Conservation (phyloP, 2,113 vertebrate genomes). For the Phalacrocorax pelagicus region DNA sequence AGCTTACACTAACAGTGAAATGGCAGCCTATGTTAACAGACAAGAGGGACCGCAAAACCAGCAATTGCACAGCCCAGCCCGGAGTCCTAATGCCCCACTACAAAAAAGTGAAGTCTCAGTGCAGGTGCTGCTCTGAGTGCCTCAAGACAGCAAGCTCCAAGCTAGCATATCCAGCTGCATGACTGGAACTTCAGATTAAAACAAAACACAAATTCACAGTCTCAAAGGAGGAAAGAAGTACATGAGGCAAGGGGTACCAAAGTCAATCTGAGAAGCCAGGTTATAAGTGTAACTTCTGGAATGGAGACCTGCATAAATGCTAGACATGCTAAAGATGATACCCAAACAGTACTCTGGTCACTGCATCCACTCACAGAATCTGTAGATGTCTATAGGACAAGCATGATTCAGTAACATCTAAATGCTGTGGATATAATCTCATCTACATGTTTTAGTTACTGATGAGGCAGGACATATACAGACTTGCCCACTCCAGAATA, state of each 20-base stretch:
- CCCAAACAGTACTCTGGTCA: background rate
- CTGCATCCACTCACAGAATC: background rate
- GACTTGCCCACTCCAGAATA: background rate
- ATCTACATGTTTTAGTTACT: background rate
- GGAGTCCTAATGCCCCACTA: background rate
- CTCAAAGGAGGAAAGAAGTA: background rate
- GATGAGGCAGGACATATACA: background rate
- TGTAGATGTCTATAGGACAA: background rate
- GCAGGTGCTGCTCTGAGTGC: background rate
- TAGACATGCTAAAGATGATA: background rate
- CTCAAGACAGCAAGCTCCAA: background rate
- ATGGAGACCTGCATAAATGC: background rate
- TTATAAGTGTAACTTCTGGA: background rate
- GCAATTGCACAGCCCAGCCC: background rate
- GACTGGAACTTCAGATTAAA: background rate
- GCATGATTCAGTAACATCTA: background rate
- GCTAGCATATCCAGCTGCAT: background rate
- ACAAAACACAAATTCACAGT: background rate
- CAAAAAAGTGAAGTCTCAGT: accelerated
- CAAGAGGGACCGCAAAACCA: background rate
- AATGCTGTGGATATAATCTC: background rate
- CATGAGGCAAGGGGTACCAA: background rate
- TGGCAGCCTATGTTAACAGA: background rate
- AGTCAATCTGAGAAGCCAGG: background rate
- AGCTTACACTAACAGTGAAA: background rate